phyloP scores from a whole-genome alignment of 2,113 vertebrate genomes.

The human (Homo sapiens) region GRCh38 chr19:45012001-45012500 shows the following conservation, averaged over 20 bases:
- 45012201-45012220: conserved; percentile 93
- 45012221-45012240: conserved; percentile 93
- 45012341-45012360: rapidly evolving
- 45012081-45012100: conserved; percentile 62
- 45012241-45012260: conserved; percentile 93
- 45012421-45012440: neutral
- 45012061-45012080: conserved; percentile 32
- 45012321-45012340: too few species aligned
- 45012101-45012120: neutral
- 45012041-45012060: conserved; percentile 68
- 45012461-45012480: too few species aligned
- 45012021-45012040: conserved; percentile 43
- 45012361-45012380: neutral
- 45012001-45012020: conserved; percentile 63
- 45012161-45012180: conserved; percentile 94
- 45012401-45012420: neutral
- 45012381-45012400: rapidly evolving
- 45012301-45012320: neutral
- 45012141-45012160: conserved; percentile 86
- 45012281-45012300: rapidly evolving
- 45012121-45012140: conserved; percentile 31
- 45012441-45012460: too few species aligned
- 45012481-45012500: neutral
- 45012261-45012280: conserved; percentile 91
- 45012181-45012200: conserved; percentile 96